Evolutionary conservation across 2,888 invertebrate species (phyloP), one percentile per base, ranked within the genome.

Genomic region (Deilephila elpenor): DNA sequence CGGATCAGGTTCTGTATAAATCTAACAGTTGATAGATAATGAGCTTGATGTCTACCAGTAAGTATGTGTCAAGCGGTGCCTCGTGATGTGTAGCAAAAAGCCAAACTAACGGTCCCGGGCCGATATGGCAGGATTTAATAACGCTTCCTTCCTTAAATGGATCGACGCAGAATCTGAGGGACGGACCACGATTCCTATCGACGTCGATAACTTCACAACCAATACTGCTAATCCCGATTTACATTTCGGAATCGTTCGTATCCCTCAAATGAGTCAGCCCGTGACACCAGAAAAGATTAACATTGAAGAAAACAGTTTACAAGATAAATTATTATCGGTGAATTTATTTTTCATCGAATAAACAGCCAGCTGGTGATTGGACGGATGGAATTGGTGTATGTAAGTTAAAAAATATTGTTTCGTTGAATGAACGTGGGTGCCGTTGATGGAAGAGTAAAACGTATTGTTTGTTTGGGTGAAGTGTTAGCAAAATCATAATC

Each of bases 41-140:
- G 73, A 73, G 62, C 56, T 32, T 61, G 61, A 73, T 29, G 70
- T 44, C 70, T 62, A 56, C 71, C 70, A 53, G 53, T 70, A 59
- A 71, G 53, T 77, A 74, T 75, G 77, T 79, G 75, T 78, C 79
- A 79, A 78, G 76, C 82, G 76, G 72, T 75, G 78, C 76, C 75
- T 79, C 79, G 79, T 83, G 81, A 78, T 78, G 83, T 62, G 32
- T 25, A 82, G 85, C 83, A 91, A 91, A 89, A 91, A 89, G 80
- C 82, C 75, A 79, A 84, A 78, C 82, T 92, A 93, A 91, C 93
- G 93, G 92, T 83, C 78, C 83, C 76, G 51, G 78, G 85, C 92
- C 86, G 85, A 90, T 92, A 93, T 88, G 90, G 93, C 83, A 80
- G 86, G 91, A 90, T 91, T 93, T 92, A 93, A 93, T 92, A 91